Conservation (phyloP, 2,888 invertebrate genomes). For the Phytoseiulus persimilis region DNA sequence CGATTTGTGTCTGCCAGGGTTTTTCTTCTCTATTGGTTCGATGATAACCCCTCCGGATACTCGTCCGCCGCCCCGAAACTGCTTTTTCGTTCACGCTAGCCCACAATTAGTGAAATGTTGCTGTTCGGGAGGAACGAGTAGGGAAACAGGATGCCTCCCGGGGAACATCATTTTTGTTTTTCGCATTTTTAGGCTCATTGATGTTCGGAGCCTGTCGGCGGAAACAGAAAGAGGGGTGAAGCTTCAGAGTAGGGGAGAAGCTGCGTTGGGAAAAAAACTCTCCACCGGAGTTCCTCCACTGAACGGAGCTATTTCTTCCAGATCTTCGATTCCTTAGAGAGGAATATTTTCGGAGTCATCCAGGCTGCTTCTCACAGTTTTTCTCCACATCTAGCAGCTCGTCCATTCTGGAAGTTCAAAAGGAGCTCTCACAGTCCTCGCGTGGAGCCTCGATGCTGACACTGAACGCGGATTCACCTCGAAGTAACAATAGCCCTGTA, state of each 20-base stretch:
- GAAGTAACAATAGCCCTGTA: too few species aligned
- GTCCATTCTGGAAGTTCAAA: too few species aligned
- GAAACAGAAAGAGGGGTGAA: not conserved
- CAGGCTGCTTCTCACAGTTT: too few species aligned
- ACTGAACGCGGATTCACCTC: too few species aligned
- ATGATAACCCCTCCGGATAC: not conserved
- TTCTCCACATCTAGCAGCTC: too few species aligned
- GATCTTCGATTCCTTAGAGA: too few species aligned
- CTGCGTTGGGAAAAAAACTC: not conserved
- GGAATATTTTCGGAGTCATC: too few species aligned
- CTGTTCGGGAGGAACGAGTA: not conserved
- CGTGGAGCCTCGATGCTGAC: too few species aligned
- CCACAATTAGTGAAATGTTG: not conserved
- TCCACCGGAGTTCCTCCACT: too few species aligned
- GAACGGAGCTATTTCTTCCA: too few species aligned
- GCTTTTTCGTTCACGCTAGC: not conserved
- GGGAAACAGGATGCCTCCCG: not conserved
- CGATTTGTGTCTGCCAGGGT: not conserved
- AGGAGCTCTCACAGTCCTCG: too few species aligned
- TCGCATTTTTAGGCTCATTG: not conserved
- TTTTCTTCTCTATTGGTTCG: not conserved
- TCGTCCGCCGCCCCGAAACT: not conserved
- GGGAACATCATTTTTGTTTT: not conserved
- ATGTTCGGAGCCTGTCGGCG: not conserved
- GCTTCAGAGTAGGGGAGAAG: not conserved